These are phyloP conservation scores for Eurytoma californica DNA, from an alignment of 2,888 invertebrate species.

Conservation along the genomic window DNA sequence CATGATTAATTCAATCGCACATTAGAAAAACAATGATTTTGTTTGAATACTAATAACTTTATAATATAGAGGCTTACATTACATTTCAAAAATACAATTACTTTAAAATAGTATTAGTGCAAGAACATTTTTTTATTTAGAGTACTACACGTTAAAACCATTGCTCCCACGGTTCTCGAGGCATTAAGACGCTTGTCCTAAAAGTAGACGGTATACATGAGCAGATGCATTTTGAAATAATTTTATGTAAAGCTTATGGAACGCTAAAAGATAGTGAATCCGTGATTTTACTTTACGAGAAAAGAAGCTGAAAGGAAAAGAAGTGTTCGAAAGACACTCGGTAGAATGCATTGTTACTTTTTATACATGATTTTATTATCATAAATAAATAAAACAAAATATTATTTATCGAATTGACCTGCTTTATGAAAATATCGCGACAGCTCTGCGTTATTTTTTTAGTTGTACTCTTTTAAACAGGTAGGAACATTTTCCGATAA, in stretches of 20 bases:
- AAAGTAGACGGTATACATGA: slow-evolving; percentile 59
- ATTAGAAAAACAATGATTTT: too few species aligned
- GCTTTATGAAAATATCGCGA: neutral
- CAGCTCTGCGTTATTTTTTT: too few species aligned
- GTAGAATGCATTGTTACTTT: neutral
- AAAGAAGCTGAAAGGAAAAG: slow-evolving; percentile 9
- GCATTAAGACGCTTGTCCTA: slow-evolving; percentile 35
- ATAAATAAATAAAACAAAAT: too few species aligned
- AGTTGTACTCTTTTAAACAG: too few species aligned
- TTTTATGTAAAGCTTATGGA: slow-evolving; percentile 61
- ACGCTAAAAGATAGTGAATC: slow-evolving; percentile 21
- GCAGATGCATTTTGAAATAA: slow-evolving; percentile 63
- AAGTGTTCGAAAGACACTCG: slow-evolving; percentile 19
- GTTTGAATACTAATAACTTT: too few species aligned
- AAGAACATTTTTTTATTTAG: too few species aligned
- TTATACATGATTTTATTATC: neutral
- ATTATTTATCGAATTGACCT: neutral
- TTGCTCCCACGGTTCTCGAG: slow-evolving; percentile 63
- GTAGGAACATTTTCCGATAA: too few species aligned
- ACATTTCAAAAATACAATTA: too few species aligned
- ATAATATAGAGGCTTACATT: too few species aligned
- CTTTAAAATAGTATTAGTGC: too few species aligned
- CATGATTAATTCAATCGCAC: too few species aligned
- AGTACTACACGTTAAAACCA: slow-evolving; percentile 54
- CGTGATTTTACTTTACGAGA: slow-evolving; percentile 1